Conservation (phyloP, 1,140 invertebrate species). For the Cydia pomonella region DNA sequence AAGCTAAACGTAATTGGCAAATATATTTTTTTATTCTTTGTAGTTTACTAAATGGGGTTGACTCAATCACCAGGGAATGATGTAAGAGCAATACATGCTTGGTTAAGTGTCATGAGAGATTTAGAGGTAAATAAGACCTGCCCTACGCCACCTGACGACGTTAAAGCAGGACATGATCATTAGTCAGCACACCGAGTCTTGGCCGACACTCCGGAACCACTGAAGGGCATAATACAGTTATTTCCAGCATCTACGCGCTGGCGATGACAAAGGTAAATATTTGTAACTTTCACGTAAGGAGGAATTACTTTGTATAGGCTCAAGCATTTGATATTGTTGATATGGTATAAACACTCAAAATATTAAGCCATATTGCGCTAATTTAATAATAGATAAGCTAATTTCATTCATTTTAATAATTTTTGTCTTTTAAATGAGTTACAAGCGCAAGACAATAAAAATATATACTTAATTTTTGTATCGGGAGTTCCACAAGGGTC, state of each 20-base stretch:
- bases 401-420: not conserved
- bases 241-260: slow-evolving; percentile 60
- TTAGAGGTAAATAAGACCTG: slow-evolving; percentile 60
- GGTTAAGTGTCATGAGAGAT: slow-evolving; percentile 78
- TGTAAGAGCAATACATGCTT: slow-evolving; percentile 71
- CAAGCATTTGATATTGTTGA: slow-evolving; percentile 34
- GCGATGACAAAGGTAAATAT: slow-evolving; percentile 61
- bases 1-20: not conserved
- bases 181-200: slow-evolving; percentile 73
- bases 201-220: slow-evolving; percentile 75
- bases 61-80: slow-evolving; percentile 37
- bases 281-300: not conserved
- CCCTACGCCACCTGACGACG: slow-evolving; percentile 76
- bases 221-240: slow-evolving; percentile 78
- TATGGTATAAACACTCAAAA: not conserved
- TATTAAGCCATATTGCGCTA: not conserved
- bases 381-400: not conserved
- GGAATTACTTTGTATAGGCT: slow-evolving; percentile 6
- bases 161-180: slow-evolving; percentile 43
- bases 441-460: not conserved
- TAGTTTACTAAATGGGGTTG: not conserved
- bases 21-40: not conserved
- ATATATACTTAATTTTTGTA: slow-evolving; percentile 1
- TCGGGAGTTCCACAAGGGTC: slow-evolving; percentile 35
- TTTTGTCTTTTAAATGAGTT: not conserved